Base-by-base conservation (phyloP, 2,113 vertebrate genomes). In the Holacanthus passer region DNA sequence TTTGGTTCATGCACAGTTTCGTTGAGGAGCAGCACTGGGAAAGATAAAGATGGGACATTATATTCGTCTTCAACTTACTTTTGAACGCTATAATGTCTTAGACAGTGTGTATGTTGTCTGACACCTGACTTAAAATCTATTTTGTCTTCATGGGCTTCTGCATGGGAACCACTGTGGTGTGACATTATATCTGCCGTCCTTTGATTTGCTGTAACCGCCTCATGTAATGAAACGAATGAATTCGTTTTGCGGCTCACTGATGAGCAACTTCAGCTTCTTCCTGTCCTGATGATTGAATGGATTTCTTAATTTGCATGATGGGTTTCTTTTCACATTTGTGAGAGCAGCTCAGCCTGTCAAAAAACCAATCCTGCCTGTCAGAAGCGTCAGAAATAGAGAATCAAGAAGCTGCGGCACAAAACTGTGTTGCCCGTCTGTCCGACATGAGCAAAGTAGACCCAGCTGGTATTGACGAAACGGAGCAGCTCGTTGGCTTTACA, bases 261-360 rank as follows among this genome's bases (percentile, higher is more conserved):
- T 29, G 20, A 67, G 63, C 37, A 45, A 45, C 63, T 83, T 60
- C 64, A 66, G 55, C 31, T 1, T 7, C 70, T n/a, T 77, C 31
- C 22, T 71, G 69, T 72, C 69, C 67, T 50, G 29, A 52, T 81
- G 73, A 89, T 78, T 17, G 24, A 81, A 86, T 63, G 74, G 63
- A 64, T 83, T 76, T 84, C 62, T 65, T 74, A 7, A 76, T 88
- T 83, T 74, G 69, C 55, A 48, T 35, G 32, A 80, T 88, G 74
- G 70, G 66, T 86, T 91, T 83, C 35, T 35, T 75, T 82, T 78
- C 53, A 63, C 55, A 68, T 48, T 71, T 67, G 37, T 73, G 76
- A 78, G 58, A 64, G 80, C 65, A 41, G 65, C 69, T 68, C 58
- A 81, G 73, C 66, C 71, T 48, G 47, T 77, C 67, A 20, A 27